Conservation (phyloP, 2,888 invertebrate genomes). For the Mimas tiliae region DNA sequence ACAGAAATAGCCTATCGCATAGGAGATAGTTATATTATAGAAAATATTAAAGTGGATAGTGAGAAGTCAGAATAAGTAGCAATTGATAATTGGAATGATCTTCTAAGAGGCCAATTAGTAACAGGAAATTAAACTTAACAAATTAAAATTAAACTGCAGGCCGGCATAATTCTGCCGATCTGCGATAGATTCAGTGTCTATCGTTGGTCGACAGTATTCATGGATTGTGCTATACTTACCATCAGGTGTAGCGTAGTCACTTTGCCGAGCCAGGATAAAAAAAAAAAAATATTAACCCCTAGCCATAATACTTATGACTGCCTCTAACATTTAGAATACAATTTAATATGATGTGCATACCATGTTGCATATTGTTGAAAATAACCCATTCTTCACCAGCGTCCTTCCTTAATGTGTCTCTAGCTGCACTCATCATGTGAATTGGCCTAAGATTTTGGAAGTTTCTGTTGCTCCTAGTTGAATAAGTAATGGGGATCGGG, state of each 20-base stretch:
- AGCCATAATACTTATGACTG: no score
- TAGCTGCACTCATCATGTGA: conserved; percentile 76
- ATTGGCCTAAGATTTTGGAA: conserved; percentile 62
- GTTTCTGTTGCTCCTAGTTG: conserved; percentile 59
- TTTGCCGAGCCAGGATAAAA: no score
- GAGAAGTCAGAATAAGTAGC: conserved; percentile 62
- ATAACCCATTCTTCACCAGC: conserved; percentile 84
- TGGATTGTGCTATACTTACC: no score
- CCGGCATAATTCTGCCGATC: no score
- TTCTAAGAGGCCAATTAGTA: conserved; percentile 50
- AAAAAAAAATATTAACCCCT: no score
- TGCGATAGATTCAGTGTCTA: no score
- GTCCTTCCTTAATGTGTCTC: conserved; percentile 53
- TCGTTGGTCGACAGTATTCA: no score
- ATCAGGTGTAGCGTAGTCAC: no score
- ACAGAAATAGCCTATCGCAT: no score
- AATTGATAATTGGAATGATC: conserved; percentile 34
- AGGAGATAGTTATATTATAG: no score
- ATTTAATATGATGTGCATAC: conserved; percentile 54
- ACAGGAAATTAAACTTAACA: not conserved
- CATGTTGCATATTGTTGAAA: conserved; percentile 87
- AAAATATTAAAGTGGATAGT: conserved; percentile 84
- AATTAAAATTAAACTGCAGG: no score
- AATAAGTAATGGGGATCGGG: conserved; percentile 75
- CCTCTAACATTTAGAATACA: no score